Evolutionary conservation across 2,797 vertebrate genomes (phyloP).

Genomic region (Euphonia xanthogaster): DNA sequence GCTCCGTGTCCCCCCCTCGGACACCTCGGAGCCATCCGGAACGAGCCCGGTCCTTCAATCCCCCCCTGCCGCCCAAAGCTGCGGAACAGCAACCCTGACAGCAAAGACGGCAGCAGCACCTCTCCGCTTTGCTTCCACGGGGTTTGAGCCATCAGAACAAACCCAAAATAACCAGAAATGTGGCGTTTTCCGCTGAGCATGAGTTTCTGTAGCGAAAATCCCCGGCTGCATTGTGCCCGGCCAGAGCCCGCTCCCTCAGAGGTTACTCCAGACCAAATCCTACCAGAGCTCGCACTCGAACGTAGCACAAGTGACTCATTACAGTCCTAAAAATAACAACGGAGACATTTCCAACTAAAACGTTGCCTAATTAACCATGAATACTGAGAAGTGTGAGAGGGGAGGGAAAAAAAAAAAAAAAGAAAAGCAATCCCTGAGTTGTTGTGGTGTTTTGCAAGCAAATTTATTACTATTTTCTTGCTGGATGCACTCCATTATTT

Average conservation of each 20-base stretch:
- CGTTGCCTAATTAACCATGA: conserved; percentile 36
- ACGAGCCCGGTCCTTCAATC: background rate
- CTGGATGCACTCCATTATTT: background rate
- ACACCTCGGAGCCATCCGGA: background rate
- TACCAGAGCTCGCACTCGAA: background rate
- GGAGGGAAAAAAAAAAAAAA: background rate
- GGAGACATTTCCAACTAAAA: conserved; percentile 45
- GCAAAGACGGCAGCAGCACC: background rate
- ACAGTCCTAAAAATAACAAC: conserved; percentile 40
- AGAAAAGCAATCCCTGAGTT: background rate
- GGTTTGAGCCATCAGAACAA: background rate
- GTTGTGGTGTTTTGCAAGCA: background rate
- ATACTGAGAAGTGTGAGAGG: background rate
- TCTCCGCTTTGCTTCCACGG: background rate
- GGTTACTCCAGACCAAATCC: conserved; percentile 44
- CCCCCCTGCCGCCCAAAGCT: background rate
- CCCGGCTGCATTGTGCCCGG: background rate
- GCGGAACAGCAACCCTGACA: background rate
- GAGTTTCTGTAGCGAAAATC: background rate
- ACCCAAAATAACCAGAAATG: background rate
- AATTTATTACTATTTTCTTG: background rate
- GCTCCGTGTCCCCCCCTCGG: background rate
- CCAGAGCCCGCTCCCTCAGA: background rate
- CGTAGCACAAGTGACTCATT: conserved; percentile 42
- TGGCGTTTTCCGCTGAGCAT: background rate